Evolutionary conservation across 1,140 invertebrate genomes (phyloP).

Genomic region (Pissodes strobi): DNA sequence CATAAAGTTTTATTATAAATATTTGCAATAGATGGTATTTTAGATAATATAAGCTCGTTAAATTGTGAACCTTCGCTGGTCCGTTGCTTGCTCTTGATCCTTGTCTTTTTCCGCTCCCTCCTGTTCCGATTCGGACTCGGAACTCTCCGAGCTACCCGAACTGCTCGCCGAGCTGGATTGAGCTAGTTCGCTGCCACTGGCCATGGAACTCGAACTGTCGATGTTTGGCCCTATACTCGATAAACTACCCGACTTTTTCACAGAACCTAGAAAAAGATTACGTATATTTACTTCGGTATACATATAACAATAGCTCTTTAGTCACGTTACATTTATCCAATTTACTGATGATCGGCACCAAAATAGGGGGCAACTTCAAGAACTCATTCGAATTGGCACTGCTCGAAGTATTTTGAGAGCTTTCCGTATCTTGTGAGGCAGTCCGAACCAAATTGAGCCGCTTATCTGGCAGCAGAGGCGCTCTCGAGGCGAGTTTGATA

Average conservation of each 20-base stretch:
- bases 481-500: slow-evolving; percentile 38
- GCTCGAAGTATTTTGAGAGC: slow-evolving; percentile 57
- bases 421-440: slow-evolving; percentile 63
- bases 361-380: slow-evolving; percentile 69
- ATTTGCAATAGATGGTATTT: too few relatives aligned
- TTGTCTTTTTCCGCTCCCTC: slow-evolving; percentile 13
- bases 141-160: slow-evolving; percentile 27
- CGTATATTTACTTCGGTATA: neutral
- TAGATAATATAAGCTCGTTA: too few relatives aligned
- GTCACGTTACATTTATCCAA: slow-evolving; percentile 39
- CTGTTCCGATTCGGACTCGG: slow-evolving; percentile 33
- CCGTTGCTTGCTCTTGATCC: neutral
- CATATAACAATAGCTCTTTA: neutral
- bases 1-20: too few relatives aligned
- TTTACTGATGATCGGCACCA: slow-evolving; percentile 63
- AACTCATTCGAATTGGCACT: slow-evolving; percentile 57
- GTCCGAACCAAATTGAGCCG: slow-evolving; percentile 52
- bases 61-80: too few relatives aligned
- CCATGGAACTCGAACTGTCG: slow-evolving; percentile 67
- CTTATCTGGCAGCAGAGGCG: slow-evolving; percentile 45
- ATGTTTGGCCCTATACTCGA: slow-evolving; percentile 71
- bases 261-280: slow-evolving; percentile 38
- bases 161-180: slow-evolving; percentile 23
- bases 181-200: slow-evolving; percentile 42
- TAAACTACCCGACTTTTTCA: slow-evolving; percentile 58